Conservation (phyloP, 2,888 invertebrate species). For the Eupithecia centaureata region DNA sequence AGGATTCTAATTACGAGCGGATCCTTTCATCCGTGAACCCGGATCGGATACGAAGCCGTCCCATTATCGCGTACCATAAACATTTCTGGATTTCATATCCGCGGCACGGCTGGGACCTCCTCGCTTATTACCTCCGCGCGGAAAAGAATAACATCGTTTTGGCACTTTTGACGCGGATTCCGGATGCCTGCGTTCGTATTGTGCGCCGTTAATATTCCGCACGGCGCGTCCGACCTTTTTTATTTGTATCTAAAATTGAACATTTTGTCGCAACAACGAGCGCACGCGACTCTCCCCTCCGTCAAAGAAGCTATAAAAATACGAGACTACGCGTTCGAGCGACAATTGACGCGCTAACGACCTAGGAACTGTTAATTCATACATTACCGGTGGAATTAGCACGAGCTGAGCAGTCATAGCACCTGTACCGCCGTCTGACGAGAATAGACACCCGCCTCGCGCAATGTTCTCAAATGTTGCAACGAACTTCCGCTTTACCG, state of each 20-base stretch:
- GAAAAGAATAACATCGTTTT: constrained; percentile 83
- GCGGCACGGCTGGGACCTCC: constrained; percentile 74
- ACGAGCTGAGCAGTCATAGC: constrained; percentile 28
- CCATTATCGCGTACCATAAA: constrained; percentile 79
- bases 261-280: constrained; percentile 83
- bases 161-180: constrained; percentile 82
- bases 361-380: constrained; percentile 58
- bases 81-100: constrained; percentile 83
- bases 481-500: constrained; percentile 22
- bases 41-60: constrained; percentile 76
- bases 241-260: constrained; percentile 84
- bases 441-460: constrained; percentile 29
- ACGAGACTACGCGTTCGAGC: constrained; percentile 63
- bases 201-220: constrained; percentile 82
- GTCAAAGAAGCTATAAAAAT: constrained; percentile 77
- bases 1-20: constrained; percentile 77
- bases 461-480: constrained; percentile 23
- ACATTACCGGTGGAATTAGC: constrained; percentile 58
- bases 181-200: constrained; percentile 83
- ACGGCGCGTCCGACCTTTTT: constrained; percentile 83
- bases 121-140: constrained; percentile 80
- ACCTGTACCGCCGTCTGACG: constrained; percentile 26
- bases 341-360: constrained; percentile 71
- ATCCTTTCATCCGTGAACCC: constrained; percentile 72
- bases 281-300: constrained; percentile 70